Evolutionary conservation across 2,888 invertebrate species (phyloP).

Genomic region (Phaedon cochleariae): DNA sequence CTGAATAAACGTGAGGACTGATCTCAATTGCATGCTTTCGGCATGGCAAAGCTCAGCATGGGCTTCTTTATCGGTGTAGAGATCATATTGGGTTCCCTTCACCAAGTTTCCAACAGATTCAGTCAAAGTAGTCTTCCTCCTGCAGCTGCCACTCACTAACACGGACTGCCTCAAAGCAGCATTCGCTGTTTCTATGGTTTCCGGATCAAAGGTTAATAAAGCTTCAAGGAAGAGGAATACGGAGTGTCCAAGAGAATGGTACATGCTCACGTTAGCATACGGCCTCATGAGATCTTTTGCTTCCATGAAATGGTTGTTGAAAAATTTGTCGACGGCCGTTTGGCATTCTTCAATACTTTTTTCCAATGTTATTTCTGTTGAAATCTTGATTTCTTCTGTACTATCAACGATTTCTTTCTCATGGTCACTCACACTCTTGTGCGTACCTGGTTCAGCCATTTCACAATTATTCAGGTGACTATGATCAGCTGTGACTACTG

Average conservation of each 20-base stretch:
- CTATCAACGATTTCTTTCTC: conserved; percentile 25
- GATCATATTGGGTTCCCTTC: conserved; percentile 78
- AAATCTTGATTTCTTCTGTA: conserved; percentile 19
- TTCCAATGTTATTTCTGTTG: conserved; percentile 69
- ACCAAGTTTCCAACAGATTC: conserved; percentile 85
- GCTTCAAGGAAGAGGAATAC: conserved; percentile 93
- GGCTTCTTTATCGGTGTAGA: conserved; percentile 81
- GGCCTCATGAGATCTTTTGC: conserved; percentile 83
- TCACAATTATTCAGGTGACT: neutral
- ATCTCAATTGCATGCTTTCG: conserved; percentile 86
- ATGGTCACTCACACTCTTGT: conserved; percentile 18
- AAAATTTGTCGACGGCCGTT: conserved; percentile 83
- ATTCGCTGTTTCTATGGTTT: conserved; percentile 77
- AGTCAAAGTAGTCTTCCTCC: conserved; percentile 75
- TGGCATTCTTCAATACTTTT: conserved; percentile 80
- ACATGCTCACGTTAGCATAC: conserved; percentile 83
- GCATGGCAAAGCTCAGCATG: conserved; percentile 97
- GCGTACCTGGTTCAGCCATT: neutral
- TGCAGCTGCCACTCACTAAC: conserved; percentile 76
- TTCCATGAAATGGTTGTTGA: conserved; percentile 88
- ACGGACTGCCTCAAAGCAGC: conserved; percentile 80
- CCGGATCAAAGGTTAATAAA: conserved; percentile 89
- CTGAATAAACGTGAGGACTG: conserved; percentile 92
- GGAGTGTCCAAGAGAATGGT: conserved; percentile 89
- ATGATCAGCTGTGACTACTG: neutral